Evolutionary conservation across 2,888 invertebrate genomes (phyloP), one percentile per base, ranked within the genome.

Genomic region (Cotesia congregata): DNA sequence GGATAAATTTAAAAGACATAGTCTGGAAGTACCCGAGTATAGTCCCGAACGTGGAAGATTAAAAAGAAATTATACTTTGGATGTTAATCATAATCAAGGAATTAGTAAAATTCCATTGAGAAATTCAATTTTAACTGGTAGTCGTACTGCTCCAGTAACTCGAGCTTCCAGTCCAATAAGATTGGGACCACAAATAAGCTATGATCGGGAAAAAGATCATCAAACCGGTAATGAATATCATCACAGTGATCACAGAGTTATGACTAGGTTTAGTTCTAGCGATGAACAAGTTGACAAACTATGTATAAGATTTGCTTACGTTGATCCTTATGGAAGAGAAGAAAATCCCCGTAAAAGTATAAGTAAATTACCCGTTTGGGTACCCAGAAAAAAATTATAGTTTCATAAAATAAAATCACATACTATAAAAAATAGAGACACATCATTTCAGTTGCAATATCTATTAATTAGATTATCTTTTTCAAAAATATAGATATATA

Each of bases 21-120:
- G 88, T 71, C 77, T 88, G 67, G 88, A 89, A 61, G 83, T 87
- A 5, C 79, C 83, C 3, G 85, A 87, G 61, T 86, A 85, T 41
- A 78, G 79, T 70, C 80, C 83, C 38, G 85, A 85, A n/a, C 82
- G 82, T 1, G 73, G 72, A 1, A 78, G 81, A 62, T 75, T 79
- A 38, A 83, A 84, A 67, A 77, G 82, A 9, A 83, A 81, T 79
- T 82, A 83, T 9, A 82, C 82, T 7, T 78, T 89, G 67, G 89
- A 89, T 67, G 87, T 89, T 7, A 89, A 89, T 78, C 89, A 89
- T 78, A 89, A 89, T 84, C 89, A 89, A 70, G 89, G 88, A 17
- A 80, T 84, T 30, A 88, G 89, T 76, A 88, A 88, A 77, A 89
- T 89, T 75, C 87, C 89, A 1, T 80, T 89, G 76, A 84, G 88